Evolutionary conservation across 2,888 invertebrate species (phyloP), one percentile per base, ranked within the genome.

Genomic region (Pherbina coryleti): DNA sequence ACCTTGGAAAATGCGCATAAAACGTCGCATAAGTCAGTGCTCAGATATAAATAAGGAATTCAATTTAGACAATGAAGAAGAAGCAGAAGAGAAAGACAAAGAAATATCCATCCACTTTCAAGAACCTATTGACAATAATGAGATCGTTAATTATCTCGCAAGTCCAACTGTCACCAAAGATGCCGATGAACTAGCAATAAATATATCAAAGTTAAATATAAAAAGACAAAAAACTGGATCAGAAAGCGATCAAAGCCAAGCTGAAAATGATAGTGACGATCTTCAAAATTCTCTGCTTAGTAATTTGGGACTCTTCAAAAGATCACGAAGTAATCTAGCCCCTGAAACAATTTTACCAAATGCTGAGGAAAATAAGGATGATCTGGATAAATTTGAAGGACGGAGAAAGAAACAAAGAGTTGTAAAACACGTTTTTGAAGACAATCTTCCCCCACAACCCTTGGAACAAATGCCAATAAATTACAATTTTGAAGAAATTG

Each of bases 401-500:
- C 57, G 57, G 4, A 19, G 57, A 31, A 66, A 66, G 7, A 66
- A 66, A 66, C 66, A 11, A 34, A 66, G n/a, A 19, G 19, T 44
- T 19, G 66, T 57, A 0, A 57, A 25, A 57, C 57, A 57, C 8
- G 25, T 57, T n/a, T 22, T 22, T 3, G 25, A 57, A 19, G 22
- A 5, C 9, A 64, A 64, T 34, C 34, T 11, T 28, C 22, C 70
- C 2, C 19, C 25, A 49, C 5, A 70, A 51, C 14, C 62, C 3
- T 31, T 70, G 60, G 25, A 62, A 44, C 60, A 72, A 53, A 31
- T 73, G 11, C 73, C 77, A 57, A 37, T 49, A 8, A 55, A 66
- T n/a, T 77, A 73, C 14, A 77, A 77, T 28, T 66, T 66, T 17
- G 73, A 77, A 57, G 77, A 77, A 67, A 73, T 77, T 55, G 11